These are phyloP conservation scores for Centropus bengalensis DNA, from an alignment of 2,113 vertebrate species.

Conservation along the genomic window DNA sequence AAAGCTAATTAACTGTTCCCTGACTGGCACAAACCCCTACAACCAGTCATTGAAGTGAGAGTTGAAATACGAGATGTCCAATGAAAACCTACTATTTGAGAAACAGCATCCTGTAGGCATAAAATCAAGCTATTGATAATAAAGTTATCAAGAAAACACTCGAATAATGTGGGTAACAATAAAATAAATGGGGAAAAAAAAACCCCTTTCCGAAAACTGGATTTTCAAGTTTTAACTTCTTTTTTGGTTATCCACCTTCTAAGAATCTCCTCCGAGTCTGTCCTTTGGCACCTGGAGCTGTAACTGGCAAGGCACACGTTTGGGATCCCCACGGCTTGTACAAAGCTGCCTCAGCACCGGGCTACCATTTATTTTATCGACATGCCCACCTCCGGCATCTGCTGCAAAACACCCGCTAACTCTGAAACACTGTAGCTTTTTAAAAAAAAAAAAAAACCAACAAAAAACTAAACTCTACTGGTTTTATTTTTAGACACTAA, in stretches of 20 bases:
- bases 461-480: too few relatives aligned
- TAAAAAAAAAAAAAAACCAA: not conserved
- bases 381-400: not conserved
- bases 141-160: not conserved
- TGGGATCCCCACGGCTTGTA: not conserved
- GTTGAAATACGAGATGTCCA: not conserved
- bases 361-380: not conserved
- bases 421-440: not conserved
- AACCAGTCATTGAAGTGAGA: not conserved
- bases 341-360: not conserved
- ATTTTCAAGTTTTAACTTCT: not conserved
- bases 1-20: conserved; percentile 7
- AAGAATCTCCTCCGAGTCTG: not conserved
- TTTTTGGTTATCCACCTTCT: fast-evolving
- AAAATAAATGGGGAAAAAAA: not conserved
- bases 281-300: not conserved
- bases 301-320: not conserved
- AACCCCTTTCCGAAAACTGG: not conserved
- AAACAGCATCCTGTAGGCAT: not conserved
- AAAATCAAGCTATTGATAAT: not conserved
- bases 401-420: not conserved
- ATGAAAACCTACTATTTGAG: not conserved
- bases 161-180: fast-evolving
- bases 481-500: not conserved
- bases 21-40: not conserved